Evolutionary conservation across 2,113 vertebrate species (phyloP), one percentile per base, ranked within the genome.

Genomic region (Aythya baeri): DNA sequence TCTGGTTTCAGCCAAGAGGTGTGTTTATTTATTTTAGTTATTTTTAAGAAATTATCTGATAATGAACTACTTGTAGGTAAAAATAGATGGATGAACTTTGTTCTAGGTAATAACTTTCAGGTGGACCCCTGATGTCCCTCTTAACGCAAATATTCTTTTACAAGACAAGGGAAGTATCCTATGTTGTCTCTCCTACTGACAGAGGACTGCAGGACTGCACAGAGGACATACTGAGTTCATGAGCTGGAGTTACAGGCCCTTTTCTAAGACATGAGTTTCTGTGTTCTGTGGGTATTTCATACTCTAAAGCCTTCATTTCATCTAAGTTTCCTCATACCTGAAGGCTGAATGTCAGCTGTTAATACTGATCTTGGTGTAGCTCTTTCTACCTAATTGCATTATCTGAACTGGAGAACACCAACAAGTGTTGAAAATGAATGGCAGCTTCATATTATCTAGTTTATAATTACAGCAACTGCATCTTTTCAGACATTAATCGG

Each of bases 391-490:
- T 70, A 5, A 87, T 76, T 76, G 58, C 68, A 66, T 83, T 91
- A 61, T 32, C 26, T 86, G 29, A 86, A n/a, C 31, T 31, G 62
- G 26, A 84, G 34, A 89, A 84, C 36, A 75, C 6, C 29, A 38
- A n/a, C 63, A 44, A 49, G 13, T 26, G 32, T 61, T 73, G 75
- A 84, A 72, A 0, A 0, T 13, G 67, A 91, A 15, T 17, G 31
- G 72, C 67, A 89, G 62, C 27, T 95, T 66, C 79, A 34, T 52
- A 54, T 87, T 83, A 77, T 34, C 61, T 36, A 29, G 32, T 50
- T 58, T 72, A 32, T 58, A 91, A 66, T 89, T 89, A 79, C 81
- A 91, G 36, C 52, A 86, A 63, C 18, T 59, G 9, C 18, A 49
- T 17, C 8, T 83, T 38, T 86, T 74, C 49, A 59, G 16, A 58